Conservation (phyloP, 2,113 vertebrate genomes). For the Lasiurus borealis region DNA sequence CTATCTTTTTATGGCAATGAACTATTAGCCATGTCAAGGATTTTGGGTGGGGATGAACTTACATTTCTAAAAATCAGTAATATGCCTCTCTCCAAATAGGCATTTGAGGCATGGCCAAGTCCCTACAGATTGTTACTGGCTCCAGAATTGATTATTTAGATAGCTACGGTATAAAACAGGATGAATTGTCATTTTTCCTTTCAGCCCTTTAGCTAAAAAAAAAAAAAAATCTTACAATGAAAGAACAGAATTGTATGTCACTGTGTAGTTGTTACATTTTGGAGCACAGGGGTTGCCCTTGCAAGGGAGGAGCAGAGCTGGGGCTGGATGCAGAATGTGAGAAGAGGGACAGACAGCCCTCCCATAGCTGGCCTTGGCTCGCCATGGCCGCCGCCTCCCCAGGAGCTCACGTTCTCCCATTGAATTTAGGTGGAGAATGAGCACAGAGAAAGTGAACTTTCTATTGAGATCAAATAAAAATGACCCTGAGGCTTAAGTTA, state of each 20-base stretch:
- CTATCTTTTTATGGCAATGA: background rate
- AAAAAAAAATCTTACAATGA: background rate
- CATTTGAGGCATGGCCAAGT: background rate
- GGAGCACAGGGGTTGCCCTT: background rate
- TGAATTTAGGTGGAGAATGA: background rate
- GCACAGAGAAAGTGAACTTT: background rate
- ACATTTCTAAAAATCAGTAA: slow-evolving; percentile 27
- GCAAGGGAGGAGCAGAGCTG: background rate
- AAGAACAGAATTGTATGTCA: background rate
- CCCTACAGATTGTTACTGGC: background rate
- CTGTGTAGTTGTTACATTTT: background rate
- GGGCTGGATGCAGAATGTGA: background rate
- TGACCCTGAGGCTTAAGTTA: background rate
- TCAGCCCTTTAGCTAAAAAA: background rate
- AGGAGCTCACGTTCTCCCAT: background rate
- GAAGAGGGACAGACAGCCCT: background rate
- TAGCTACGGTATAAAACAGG: background rate
- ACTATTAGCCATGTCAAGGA: background rate
- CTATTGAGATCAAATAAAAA: background rate
- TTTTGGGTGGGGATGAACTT: background rate
- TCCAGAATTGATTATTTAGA: background rate
- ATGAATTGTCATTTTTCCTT: background rate
- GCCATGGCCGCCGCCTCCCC: background rate
- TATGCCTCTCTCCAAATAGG: background rate
- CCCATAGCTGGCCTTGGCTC: background rate